Percentiles rank a stretch among this genome's conserved stretches.
phyloP scores from a whole-genome alignment of 2,888 invertebrate genomes.

The Hesperia comma region DNA sequence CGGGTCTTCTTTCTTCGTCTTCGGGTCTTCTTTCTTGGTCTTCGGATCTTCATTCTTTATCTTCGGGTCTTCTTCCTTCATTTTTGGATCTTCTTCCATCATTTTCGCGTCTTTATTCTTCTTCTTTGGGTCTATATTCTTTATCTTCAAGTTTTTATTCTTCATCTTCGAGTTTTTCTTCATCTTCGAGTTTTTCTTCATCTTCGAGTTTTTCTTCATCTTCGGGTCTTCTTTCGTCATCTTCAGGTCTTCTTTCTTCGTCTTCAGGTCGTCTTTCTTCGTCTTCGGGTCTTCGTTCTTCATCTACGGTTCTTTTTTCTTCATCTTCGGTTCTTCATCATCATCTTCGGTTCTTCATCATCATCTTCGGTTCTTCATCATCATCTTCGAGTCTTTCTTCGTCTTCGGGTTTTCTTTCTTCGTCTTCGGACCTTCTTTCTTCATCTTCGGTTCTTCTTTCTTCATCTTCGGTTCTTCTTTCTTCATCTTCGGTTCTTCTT shows the following conservation, averaged over 20 bases:
- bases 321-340: constrained; percentile 27
- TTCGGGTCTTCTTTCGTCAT: too few relatives aligned
- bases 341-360: not conserved
- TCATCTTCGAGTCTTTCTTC: constrained; percentile 25
- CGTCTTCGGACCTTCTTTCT: not conserved
- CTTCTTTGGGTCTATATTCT: too few relatives aligned
- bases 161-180: too few relatives aligned
- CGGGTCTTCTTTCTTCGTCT: too few relatives aligned
- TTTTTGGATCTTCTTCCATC: not conserved
- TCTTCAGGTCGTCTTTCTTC: not conserved
- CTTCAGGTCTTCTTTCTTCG: too few relatives aligned
- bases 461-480: constrained; percentile 6
- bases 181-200: too few relatives aligned
- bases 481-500: constrained; percentile 31
- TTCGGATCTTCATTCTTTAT: too few relatives aligned
- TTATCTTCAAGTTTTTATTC: too few relatives aligned
- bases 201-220: too few relatives aligned
- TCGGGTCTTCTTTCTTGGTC: too few relatives aligned
- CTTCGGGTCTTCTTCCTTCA: constrained; percentile 33
- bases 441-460: not conserved
- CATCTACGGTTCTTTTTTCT: constrained; percentile 36
- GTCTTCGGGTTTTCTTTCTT: constrained; percentile 22
- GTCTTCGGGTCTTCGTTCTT: constrained; percentile 34
- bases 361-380: constrained; percentile 27
- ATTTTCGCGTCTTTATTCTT: too few relatives aligned